Base-by-base conservation (phyloP, 2,797 vertebrate species). In the Mareca penelope region DNA sequence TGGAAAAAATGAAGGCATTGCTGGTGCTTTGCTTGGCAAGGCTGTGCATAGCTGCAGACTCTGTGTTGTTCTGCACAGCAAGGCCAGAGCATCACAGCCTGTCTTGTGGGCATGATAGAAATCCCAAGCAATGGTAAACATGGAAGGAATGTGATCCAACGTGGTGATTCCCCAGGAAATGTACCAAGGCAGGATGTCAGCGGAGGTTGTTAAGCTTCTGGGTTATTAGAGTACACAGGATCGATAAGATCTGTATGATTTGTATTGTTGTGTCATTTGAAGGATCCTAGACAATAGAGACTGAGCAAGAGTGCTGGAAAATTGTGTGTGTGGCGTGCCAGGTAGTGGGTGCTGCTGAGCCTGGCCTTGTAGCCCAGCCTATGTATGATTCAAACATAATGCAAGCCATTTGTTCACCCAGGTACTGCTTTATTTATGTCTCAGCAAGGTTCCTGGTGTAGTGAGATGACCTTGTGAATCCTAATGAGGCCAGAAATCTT, bases 151-250 rank as follows among this genome's bases (percentile, higher is more conserved):
- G 23, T 10, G 26, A 10, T 29, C 0, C 1, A 35, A 72, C 1
- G 0, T 8, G 8, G 44, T 3, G 26, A 3, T 3, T n/a, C 23
- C 29, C 26, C 0, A 1, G 22, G 31, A 40, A 6, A 33, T 50
- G 9, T 31, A 2, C 18, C 3, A 7, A 7, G 22, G 16, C 14
- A 12, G 48, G 24, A 10, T 24, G 18, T 17, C 29, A 26, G 29
- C 13, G 19, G 37, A 71, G 29, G 42, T 48, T 3, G 2, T 28
- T 39, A 39, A 42, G 60, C 14, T 21, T 57, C 46, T 26, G 53
- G 42, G 24, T 35, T 46, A 39, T 19, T 10, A 5, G 6, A 63
- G 28, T 14, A 4, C 3, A 5, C 13, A 50, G 46, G 73, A 46
- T 4, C 19, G 19, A 18, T 15, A n/a, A 52, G 6, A 6, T 8